These are phyloP conservation scores for Acanthisitta chloris DNA, from an alignment of 2,113 vertebrate species.

Conservation along the genomic window DNA sequence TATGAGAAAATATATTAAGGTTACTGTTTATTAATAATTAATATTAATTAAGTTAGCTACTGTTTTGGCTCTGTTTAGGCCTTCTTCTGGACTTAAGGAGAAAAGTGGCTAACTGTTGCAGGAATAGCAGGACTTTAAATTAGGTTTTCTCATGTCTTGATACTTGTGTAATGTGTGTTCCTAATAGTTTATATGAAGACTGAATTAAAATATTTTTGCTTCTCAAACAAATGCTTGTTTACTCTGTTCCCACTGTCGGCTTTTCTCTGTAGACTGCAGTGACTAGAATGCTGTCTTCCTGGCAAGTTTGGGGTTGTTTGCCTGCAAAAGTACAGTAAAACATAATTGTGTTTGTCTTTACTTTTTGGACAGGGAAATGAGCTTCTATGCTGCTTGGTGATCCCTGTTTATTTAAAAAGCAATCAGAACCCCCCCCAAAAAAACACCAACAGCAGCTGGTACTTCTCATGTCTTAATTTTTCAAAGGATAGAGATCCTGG, in stretches of 20 bases:
- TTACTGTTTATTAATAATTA: neutral
- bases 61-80: neutral
- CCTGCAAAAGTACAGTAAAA: neutral
- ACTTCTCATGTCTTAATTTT: neutral
- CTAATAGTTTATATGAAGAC: neutral
- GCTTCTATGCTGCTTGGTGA: neutral
- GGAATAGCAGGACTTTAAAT: neutral
- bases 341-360: neutral
- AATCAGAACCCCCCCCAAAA: neutral
- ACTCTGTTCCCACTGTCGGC: neutral
- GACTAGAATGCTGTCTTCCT: neutral
- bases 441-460: neutral
- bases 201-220: conserved; percentile 36
- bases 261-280: neutral
- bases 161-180: neutral
- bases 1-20: neutral
- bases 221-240: neutral
- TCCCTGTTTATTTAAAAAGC: neutral
- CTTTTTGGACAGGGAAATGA: neutral
- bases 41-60: neutral
- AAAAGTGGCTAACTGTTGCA: neutral
- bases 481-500: neutral
- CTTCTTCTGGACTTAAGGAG: neutral
- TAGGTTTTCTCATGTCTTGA: neutral
- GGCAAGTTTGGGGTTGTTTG: neutral